Evolutionary conservation across 2,888 invertebrate species (phyloP), one percentile per base, ranked within the genome.

Genomic region (Scotopteryx bipunctaria): DNA sequence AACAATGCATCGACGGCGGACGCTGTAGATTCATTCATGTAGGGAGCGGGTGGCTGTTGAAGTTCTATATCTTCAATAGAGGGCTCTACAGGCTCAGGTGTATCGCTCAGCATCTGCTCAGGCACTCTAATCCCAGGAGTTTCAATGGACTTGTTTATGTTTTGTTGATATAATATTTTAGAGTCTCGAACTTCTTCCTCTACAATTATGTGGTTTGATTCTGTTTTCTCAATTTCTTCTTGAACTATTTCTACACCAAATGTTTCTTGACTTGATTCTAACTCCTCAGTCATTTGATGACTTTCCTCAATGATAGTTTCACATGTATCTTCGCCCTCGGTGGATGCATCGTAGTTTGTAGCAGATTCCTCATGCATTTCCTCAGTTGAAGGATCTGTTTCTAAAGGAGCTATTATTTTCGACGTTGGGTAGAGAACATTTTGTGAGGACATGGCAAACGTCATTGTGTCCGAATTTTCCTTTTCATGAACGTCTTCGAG

Each of bases 1-100:
- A 89, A 64, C 49, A 89, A 76, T 31, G 87, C 87, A 56, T 89
- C 89, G n/a, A 90, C 89, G 9, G 89, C 89, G 0, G 86, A 87
- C 9, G 86, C 86, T 15, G 88, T 87, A 11, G 86, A 78, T 66
- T 86, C 85, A 64, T 79, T 87, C 80, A 87, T 81, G 51, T 68
- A 83, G 3, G 77, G 71, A 55, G 76, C 64, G 33, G 63, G 17
- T 54, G 67, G 64, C 21, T 73, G 64, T 37, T 62, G 64, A 8
- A 64, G 38, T 51, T 71, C 72, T 15, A 67, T 29, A 41, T 57
- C 25, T 27, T 49, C 50, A 35, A 38, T 44, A 5, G 35, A 32
- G n/a, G 43, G 15, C 2, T 53, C 51, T 8, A 25, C 11, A 19
- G 41, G 48, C 38, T 57, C 54, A 16, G 54, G 48, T 13, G 55